Conservation (phyloP, 2,113 vertebrate species). For the Mustela lutreola region DNA sequence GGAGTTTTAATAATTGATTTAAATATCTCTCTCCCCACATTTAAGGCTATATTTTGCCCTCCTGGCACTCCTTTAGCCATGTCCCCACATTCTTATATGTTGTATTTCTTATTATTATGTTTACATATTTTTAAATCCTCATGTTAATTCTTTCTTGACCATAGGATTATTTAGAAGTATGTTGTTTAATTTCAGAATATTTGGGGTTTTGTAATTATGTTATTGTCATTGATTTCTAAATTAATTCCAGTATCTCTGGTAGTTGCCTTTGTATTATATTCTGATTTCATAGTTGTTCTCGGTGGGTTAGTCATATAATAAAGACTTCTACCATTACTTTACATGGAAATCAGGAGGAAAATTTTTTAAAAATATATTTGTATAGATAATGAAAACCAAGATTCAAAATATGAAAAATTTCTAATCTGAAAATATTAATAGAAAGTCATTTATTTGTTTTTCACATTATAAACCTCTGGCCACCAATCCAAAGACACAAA, state of each 20-base stretch:
- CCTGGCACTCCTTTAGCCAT: not conserved
- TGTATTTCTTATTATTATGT: not conserved
- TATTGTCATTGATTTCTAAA: not conserved
- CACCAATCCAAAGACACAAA: not conserved
- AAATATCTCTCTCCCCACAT: not conserved
- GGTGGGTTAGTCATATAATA: not conserved
- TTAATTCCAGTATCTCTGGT: not conserved
- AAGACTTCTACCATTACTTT: not conserved
- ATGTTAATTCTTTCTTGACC: not conserved
- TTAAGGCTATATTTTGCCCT: not conserved
- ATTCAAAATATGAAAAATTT: not conserved
- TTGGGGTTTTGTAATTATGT: not conserved
- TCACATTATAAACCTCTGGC: not conserved
- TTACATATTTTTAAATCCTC: conserved; percentile 1
- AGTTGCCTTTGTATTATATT: not conserved
- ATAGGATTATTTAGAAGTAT: not conserved
- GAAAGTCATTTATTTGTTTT: not conserved
- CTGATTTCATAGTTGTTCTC: not conserved
- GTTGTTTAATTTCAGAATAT: not conserved
- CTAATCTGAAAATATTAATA: not conserved
- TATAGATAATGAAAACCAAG: not conserved
- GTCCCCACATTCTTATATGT: not conserved
- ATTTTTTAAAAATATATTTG: not conserved
- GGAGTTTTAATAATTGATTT: not conserved
- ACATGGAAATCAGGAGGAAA: not conserved